Percentiles rank a stretch among this genome's conserved stretches.
Conservation (phyloP, 2,888 invertebrate genomes). For the Cancer borealis region DNA sequence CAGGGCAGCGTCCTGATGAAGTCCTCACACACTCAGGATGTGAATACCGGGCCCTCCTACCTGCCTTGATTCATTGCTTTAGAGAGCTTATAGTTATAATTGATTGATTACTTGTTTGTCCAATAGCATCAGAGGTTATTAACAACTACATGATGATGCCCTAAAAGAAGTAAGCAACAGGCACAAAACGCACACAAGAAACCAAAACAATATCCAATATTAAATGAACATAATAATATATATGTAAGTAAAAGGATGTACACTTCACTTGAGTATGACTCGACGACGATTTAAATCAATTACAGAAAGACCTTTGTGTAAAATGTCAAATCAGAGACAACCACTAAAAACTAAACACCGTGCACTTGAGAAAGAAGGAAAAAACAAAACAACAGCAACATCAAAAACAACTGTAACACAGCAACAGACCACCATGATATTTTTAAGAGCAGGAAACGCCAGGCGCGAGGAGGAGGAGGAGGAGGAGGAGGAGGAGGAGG, state of each 20-base stretch:
- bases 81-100: background rate
- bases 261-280: background rate
- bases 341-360: background rate
- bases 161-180: background rate
- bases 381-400: background rate
- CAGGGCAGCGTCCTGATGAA: constrained; percentile 16
- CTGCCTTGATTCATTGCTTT: background rate
- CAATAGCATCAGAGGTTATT: background rate
- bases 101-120: background rate
- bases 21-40: constrained; percentile 44
- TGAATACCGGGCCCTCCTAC: background rate
- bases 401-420: background rate
- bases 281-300: background rate
- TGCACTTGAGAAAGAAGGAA: background rate
- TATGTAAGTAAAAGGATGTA: background rate
- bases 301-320: background rate
- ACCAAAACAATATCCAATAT: background rate
- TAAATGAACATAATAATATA: background rate
- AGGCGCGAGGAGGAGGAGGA: background rate
- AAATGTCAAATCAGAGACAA: background rate
- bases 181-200: background rate
- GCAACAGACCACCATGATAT: background rate
- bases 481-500: background rate
- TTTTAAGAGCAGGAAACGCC: constrained; percentile 21
- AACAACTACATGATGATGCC: background rate